Evolutionary conservation across 2,797 vertebrate species (phyloP).

Genomic region (Epinephelus malabaricus): DNA sequence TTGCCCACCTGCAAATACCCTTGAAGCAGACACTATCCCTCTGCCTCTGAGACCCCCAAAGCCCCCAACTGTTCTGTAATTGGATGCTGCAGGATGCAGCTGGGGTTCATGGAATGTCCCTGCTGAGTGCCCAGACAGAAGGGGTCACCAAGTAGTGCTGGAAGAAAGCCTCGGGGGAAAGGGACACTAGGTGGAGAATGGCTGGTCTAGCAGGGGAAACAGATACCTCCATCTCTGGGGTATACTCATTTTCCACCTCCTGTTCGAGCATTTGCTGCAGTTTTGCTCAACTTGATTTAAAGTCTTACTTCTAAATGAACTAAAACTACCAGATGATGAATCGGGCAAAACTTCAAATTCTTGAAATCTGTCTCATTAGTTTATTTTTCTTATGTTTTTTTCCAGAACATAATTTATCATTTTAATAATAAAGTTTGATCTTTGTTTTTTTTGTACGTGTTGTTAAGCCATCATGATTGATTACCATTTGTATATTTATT

Average conservation of each 20-base stretch:
- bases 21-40: conserved; percentile 63
- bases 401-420: background rate
- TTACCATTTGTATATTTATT: no score
- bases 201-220: background rate
- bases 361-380: background rate
- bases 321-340: background rate
- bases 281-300: background rate
- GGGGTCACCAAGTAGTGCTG: conserved; percentile 29
- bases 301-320: background rate
- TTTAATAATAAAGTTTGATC: background rate
- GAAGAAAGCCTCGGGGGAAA: background rate
- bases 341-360: background rate
- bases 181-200: background rate
- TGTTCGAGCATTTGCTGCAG: background rate
- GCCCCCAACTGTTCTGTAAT: conserved; percentile 82
- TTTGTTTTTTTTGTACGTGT: no score
- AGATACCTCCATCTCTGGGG: background rate
- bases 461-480: no score
- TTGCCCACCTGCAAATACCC: conserved; percentile 84
- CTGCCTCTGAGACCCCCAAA: conserved; percentile 58
- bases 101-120: conserved; percentile 78
- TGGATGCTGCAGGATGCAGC: conserved; percentile 79
- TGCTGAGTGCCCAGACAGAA: conserved; percentile 56
- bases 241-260: background rate
- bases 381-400: background rate